Evolutionary conservation across 2,113 vertebrate genomes (phyloP).

Genomic region (Perognathus longimembris): DNA sequence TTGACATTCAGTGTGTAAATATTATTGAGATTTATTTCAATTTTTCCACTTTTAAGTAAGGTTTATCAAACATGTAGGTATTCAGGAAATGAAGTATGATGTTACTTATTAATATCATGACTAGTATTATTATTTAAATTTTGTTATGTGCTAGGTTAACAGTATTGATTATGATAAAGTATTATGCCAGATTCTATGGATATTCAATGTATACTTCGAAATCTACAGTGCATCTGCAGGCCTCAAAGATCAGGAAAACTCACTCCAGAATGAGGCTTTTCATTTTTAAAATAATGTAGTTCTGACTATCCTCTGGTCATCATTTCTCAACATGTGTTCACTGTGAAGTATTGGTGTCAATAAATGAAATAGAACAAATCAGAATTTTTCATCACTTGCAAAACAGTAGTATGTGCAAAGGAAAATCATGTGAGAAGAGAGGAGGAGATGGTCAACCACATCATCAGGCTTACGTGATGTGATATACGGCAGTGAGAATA

Average conservation of each 20-base stretch:
- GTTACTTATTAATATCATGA: not conserved
- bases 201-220: not conserved
- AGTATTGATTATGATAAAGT: not conserved
- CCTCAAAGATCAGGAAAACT: not conserved
- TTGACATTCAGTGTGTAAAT: not conserved
- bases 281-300: not conserved
- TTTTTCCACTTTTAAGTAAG: not conserved
- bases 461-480: not conserved
- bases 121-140: not conserved
- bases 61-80: not conserved
- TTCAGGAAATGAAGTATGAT: not conserved
- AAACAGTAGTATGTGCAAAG: not conserved
- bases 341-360: not conserved
- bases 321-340: not conserved
- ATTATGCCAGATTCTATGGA: not conserved
- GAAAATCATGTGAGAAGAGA: not conserved
- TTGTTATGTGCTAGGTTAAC: not conserved
- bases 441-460: fast-evolving
- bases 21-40: not conserved
- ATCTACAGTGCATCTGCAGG: not conserved
- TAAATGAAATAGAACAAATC: not conserved
- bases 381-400: not conserved
- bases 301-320: not conserved
- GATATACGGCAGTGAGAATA: not conserved
- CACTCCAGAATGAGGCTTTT: not conserved